phyloP scores from a whole-genome alignment of 2,888 invertebrate genomes.

The Steinernema carpocapsae region DNA sequence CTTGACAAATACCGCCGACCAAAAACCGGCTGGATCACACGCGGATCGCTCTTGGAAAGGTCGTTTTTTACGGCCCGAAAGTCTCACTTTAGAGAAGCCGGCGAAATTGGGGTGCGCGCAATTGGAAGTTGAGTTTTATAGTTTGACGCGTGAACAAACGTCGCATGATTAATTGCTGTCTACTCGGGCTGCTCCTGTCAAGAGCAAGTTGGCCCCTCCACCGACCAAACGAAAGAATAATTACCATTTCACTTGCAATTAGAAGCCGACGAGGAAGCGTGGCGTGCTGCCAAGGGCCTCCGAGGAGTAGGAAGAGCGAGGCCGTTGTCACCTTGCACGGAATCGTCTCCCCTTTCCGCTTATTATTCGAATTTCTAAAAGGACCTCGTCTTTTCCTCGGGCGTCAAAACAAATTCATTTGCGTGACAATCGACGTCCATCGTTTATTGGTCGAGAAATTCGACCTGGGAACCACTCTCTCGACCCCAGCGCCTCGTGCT shows the following conservation, averaged over 20 bases:
- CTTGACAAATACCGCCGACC: no score
- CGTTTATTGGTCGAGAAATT: neutral
- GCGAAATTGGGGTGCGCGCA: neutral
- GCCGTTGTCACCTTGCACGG: neutral
- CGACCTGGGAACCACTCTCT: no score
- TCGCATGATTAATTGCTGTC: slow-evolving; percentile 19
- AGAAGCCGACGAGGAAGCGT: neutral
- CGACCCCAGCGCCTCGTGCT: no score
- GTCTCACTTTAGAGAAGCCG: no score
- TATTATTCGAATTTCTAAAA: slow-evolving; percentile 21
- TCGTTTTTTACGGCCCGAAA: no score
- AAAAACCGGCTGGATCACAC: no score
- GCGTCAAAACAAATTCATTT: slow-evolving; percentile 31
- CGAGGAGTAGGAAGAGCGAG: neutral
- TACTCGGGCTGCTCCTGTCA: neutral
- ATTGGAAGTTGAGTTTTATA: slow-evolving; percentile 12
- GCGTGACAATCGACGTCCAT: slow-evolving; percentile 29
- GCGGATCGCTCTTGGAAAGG: no score
- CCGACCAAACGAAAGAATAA: no score
- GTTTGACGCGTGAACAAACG: slow-evolving; percentile 27
- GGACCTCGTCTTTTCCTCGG: neutral
- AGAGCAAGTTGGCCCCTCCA: neutral
- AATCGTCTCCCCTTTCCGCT: slow-evolving; percentile 5
- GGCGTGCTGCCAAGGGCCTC: neutral
- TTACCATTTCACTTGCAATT: slow-evolving; percentile 26